Evolutionary conservation across 2,888 invertebrate genomes (phyloP).

Genomic region (Amorpha juglandis): DNA sequence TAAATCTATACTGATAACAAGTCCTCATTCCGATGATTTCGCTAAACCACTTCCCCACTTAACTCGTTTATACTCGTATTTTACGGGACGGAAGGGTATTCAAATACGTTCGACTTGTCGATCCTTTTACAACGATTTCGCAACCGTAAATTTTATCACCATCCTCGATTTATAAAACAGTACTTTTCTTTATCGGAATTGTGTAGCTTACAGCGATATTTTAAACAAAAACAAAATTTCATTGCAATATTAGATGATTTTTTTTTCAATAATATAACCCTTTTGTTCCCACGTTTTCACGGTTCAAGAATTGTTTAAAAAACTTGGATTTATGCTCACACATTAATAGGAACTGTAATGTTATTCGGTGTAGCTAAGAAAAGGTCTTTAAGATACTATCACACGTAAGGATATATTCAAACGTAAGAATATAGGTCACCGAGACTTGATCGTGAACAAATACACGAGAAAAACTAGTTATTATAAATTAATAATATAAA

Average conservation of each 20-base stretch:
- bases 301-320: too few relatives aligned
- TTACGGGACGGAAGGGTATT: slow-evolving; percentile 26
- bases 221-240: not conserved
- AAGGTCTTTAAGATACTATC: too few relatives aligned
- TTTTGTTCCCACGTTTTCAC: too few relatives aligned
- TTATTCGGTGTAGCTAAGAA: too few relatives aligned
- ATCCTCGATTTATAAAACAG: slow-evolving; percentile 43
- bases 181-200: slow-evolving; percentile 11
- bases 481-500: too few relatives aligned
- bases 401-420: too few relatives aligned
- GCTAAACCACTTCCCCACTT: slow-evolving; percentile 22
- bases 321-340: too few relatives aligned
- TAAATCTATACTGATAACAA: not conserved
- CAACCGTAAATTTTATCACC: slow-evolving; percentile 59
- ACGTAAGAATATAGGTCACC: too few relatives aligned
- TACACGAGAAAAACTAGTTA: too few relatives aligned
- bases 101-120: slow-evolving; percentile 50
- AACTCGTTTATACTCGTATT: slow-evolving; percentile 24
- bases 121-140: slow-evolving; percentile 63
- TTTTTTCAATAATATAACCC: not conserved
- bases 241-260: not conserved
- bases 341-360: too few relatives aligned
- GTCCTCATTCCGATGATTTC: slow-evolving; percentile 29
- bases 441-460: too few relatives aligned
- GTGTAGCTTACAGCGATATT: not conserved